Evolutionary conservation across 2,113 vertebrate genomes (phyloP).

Genomic region (Larimichthys crocea): DNA sequence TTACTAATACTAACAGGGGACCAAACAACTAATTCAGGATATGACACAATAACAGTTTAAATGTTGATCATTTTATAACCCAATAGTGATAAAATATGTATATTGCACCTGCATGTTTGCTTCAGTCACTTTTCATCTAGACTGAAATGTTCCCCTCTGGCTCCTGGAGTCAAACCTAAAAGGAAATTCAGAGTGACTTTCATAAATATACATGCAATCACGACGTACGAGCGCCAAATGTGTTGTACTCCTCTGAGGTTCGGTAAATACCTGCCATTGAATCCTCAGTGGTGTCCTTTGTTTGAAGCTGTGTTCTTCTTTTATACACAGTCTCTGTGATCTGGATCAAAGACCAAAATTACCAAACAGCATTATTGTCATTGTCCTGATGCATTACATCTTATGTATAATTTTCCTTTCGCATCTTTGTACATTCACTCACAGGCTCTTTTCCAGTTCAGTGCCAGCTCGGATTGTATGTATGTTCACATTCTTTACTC

Average conservation of each 20-base stretch:
- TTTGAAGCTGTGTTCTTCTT: constrained; percentile 40
- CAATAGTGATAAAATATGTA: not conserved
- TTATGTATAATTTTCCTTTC: constrained; percentile 1
- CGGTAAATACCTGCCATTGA: not conserved
- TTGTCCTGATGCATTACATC: constrained; percentile 15
- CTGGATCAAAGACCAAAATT: constrained; percentile 51
- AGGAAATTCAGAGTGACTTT: constrained; percentile 12
- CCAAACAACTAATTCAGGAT: too few relatives aligned
- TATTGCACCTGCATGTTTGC: constrained; percentile 1
- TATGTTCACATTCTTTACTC: too few relatives aligned
- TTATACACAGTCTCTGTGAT: constrained; percentile 24
- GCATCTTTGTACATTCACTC: not conserved
- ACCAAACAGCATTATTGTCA: constrained; percentile 12
- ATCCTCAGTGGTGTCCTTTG: constrained; percentile 2
- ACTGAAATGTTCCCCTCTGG: constrained; percentile 1
- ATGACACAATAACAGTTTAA: not conserved
- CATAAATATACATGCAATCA: constrained; percentile 17
- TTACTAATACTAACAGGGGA: too few relatives aligned
- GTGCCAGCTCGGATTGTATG: not conserved
- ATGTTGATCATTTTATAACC: not conserved
- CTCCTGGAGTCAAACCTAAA: constrained; percentile 24
- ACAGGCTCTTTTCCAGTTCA: constrained; percentile 1
- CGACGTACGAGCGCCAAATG: not conserved
- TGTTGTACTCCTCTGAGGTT: not conserved
- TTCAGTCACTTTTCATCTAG: constrained; percentile 2